Evolutionary conservation across 2,888 invertebrate species (phyloP).

Genomic region (Sericinus montela): DNA sequence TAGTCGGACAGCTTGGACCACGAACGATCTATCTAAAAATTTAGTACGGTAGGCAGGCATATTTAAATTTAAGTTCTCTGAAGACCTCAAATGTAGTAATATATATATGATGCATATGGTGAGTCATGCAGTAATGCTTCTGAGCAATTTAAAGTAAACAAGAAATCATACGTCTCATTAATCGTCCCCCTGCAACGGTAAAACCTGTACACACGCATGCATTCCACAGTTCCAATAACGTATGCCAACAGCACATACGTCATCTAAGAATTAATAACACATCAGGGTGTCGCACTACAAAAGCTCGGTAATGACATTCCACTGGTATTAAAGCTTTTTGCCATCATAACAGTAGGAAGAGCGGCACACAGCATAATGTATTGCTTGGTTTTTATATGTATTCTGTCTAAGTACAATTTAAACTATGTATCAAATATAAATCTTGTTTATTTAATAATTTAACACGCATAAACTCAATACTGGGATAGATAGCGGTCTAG

Average conservation of each 20-base stretch:
- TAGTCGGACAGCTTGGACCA: too few species aligned
- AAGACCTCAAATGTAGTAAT: too few species aligned
- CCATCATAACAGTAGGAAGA: neutral
- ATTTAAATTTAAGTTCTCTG: too few species aligned
- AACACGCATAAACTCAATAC: too few species aligned
- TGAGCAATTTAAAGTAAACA: neutral
- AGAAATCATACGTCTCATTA: neutral
- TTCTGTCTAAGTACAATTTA: too few species aligned
- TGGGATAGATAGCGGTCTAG: too few species aligned
- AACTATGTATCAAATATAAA: too few species aligned
- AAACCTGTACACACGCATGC: neutral
- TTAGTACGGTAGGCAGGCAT: too few species aligned
- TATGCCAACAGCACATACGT: neutral
- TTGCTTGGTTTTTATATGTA: neutral
- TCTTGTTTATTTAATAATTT: too few species aligned
- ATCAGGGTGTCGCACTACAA: neutral
- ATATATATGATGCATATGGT: too few species aligned
- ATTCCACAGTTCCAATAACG: neutral
- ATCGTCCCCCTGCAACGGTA: neutral
- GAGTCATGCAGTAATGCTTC: too few species aligned
- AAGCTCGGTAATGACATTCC: constrained; percentile 1
- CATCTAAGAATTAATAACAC: constrained; percentile 3
- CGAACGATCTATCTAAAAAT: too few species aligned
- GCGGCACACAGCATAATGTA: neutral
- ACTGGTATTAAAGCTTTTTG: neutral